phyloP scores from a whole-genome alignment of 2,888 invertebrate species.

The Druceiella hillmani region DNA sequence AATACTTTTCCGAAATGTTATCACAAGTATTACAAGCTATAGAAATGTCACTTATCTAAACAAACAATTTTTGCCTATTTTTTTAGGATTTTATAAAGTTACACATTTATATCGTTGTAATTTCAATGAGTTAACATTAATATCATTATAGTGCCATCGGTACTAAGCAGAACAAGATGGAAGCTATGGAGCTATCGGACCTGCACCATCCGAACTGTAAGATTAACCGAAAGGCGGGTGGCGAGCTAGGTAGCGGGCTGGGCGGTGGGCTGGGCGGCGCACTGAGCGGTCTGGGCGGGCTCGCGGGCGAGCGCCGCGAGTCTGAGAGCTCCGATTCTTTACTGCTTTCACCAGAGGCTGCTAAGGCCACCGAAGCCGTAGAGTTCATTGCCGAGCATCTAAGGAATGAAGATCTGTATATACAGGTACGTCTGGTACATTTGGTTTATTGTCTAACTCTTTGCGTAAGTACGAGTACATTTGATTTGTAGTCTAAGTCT shows the following conservation, averaged over 20 bases:
- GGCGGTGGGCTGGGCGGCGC: slow-evolving; percentile 52
- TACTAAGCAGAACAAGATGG: slow-evolving; percentile 78
- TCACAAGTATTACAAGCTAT: too few species aligned
- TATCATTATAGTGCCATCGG: slow-evolving; percentile 63
- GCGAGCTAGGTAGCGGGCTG: slow-evolving; percentile 45
- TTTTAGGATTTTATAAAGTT: too few species aligned
- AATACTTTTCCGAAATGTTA: too few species aligned
- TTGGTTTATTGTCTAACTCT: too few species aligned
- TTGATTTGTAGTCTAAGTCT: too few species aligned
- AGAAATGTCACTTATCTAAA: too few species aligned
- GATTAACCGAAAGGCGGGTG: slow-evolving; percentile 76
- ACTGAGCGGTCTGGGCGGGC: slow-evolving; percentile 54
- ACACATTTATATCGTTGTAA: too few species aligned
- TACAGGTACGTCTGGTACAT: slow-evolving; percentile 65
- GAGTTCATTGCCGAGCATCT: slow-evolving; percentile 98
- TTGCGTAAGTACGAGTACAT: too few species aligned
- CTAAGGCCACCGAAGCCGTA: slow-evolving; percentile 94
- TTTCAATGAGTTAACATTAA: too few species aligned
- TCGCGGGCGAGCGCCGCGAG: slow-evolving; percentile 72
- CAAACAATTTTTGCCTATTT: too few species aligned
- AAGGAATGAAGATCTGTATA: slow-evolving; percentile 96
- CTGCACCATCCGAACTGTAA: slow-evolving; percentile 95
- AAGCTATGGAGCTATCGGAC: slow-evolving; percentile 90
- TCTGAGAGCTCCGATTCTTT: slow-evolving; percentile 90
- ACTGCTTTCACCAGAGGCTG: slow-evolving; percentile 86